Conservation (phyloP, 2,113 vertebrate species). For the Spea multiplicata region DNA sequence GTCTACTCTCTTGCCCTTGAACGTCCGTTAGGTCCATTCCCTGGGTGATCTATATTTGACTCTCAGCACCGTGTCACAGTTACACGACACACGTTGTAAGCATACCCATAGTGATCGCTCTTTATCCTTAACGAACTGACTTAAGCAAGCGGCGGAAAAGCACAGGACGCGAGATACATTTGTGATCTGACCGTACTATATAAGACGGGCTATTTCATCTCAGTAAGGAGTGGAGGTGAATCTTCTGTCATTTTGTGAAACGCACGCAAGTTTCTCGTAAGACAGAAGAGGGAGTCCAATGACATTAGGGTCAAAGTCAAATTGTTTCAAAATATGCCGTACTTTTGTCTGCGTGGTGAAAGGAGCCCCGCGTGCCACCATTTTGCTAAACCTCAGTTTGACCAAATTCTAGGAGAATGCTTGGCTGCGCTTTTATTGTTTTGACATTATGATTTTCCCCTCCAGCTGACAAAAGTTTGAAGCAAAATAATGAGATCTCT, state of each 20-base stretch:
- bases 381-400: no score
- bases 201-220: slow-evolving; percentile 31
- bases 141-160: slow-evolving; percentile 29
- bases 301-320: no score
- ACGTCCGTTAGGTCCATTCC: slow-evolving; percentile 39
- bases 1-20: slow-evolving; percentile 26
- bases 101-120: slow-evolving; percentile 34
- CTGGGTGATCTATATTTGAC: slow-evolving; percentile 41
- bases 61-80: slow-evolving; percentile 39
- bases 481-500: no score
- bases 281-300: no score
- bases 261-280: slow-evolving; percentile 23
- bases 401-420: no score
- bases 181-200: slow-evolving; percentile 8
- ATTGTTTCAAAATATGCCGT: no score
- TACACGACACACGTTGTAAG: slow-evolving; percentile 10
- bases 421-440: no score
- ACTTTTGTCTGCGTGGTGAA: no score
- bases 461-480: no score
- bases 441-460: no score
- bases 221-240: slow-evolving; percentile 7
- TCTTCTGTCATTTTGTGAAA: slow-evolving; percentile 23
- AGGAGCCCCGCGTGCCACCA: no score
- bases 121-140: slow-evolving; percentile 22
- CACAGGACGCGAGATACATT: slow-evolving; percentile 13